phyloP scores from a whole-genome alignment of 2,888 invertebrate genomes.

The Meta bourneti region DNA sequence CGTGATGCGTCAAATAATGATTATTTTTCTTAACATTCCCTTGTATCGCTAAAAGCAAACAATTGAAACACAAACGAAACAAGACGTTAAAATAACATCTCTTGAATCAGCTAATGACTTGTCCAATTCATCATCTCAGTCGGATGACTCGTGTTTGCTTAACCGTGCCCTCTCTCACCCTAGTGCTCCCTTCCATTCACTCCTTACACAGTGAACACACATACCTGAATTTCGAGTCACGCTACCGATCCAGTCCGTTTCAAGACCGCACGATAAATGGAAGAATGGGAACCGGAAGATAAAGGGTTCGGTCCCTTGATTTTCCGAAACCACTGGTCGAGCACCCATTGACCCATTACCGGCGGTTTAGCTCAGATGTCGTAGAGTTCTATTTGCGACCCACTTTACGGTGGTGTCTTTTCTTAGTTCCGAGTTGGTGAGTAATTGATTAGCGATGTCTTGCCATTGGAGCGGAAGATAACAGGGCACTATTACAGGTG shows the following conservation, averaged over 20 bases:
- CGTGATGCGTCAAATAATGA: no score
- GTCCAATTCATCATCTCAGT: no score
- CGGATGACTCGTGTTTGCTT: no score
- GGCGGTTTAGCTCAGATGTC: conserved; percentile 41
- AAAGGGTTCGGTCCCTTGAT: neutral
- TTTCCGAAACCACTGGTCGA: conserved; percentile 12
- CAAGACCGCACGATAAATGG: neutral
- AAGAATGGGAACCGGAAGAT: conserved; percentile 14
- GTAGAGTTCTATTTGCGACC: conserved; percentile 49
- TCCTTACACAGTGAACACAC: neutral
- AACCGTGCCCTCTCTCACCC: no score
- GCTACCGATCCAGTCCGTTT: neutral
- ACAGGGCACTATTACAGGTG: no score
- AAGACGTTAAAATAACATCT: no score
- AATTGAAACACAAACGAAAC: no score
- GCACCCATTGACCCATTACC: conserved; percentile 63
- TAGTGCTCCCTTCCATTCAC: neutral
- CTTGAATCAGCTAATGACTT: no score
- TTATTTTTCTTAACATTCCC: no score
- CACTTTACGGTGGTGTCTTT: conserved; percentile 12
- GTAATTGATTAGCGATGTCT: no score
- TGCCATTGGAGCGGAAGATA: no score
- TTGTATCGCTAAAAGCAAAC: no score
- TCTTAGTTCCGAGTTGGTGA: neutral
- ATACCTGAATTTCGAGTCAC: neutral